Percentiles rank a stretch among this genome's conserved stretches.
phyloP scores from a whole-genome alignment of 2,113 vertebrate species.

The Ceratotherium simum region DNA sequence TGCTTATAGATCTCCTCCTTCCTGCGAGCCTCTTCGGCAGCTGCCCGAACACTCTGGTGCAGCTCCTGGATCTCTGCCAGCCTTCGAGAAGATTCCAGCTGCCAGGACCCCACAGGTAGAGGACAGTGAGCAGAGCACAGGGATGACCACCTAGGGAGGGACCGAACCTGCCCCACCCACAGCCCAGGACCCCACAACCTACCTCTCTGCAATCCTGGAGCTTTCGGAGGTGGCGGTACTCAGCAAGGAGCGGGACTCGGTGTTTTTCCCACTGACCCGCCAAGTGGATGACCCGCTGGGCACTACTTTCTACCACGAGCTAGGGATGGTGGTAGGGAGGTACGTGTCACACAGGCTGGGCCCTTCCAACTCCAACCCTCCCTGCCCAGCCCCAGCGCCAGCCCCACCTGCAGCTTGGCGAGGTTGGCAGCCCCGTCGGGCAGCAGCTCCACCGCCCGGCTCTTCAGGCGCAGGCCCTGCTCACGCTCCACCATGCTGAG shows the following conservation, averaged over 20 bases:
- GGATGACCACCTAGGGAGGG: neutral
- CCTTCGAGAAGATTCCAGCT: constrained; percentile 92
- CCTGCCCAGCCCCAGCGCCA: neutral
- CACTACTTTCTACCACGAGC: constrained; percentile 92
- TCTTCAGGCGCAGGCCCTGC: constrained; percentile 89
- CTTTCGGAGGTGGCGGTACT: constrained; percentile 91
- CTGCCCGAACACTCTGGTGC: constrained; percentile 91
- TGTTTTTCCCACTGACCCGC: constrained; percentile 95
- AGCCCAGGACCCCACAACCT: neutral
- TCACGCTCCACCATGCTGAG: constrained; percentile 86
- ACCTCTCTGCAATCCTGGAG: constrained; percentile 92
- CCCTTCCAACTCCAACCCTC: neutral
- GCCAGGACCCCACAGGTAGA: constrained; percentile 40
- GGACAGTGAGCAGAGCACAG: constrained; percentile 30
- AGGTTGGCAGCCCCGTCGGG: constrained; percentile 91
- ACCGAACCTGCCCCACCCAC: neutral
- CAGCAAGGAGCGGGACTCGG: constrained; percentile 91
- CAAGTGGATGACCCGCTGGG: constrained; percentile 90
- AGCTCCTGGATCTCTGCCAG: constrained; percentile 92
- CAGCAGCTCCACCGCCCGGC: constrained; percentile 89
- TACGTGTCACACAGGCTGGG: neutral
- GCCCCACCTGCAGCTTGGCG: constrained; percentile 91
- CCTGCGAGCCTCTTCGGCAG: constrained; percentile 92
- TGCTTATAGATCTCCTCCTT: constrained; percentile 93
- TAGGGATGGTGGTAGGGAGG: constrained; percentile 51